These are phyloP conservation scores for Cotesia glomerata DNA, from an alignment of 1,140 invertebrate genomes.

Conservation along the genomic window DNA sequence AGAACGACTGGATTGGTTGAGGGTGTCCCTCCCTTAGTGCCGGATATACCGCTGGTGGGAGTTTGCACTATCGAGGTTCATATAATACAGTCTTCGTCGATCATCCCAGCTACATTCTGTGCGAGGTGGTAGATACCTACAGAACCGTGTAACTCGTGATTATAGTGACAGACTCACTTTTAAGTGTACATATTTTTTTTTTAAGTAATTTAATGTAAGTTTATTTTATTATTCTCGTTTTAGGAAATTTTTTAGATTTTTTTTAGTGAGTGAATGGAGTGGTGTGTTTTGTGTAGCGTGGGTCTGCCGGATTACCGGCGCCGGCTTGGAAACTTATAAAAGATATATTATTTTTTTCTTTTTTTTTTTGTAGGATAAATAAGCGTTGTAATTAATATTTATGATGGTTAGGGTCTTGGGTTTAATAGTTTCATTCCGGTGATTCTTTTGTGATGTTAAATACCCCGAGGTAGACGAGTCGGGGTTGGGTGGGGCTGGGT, in stretches of 20 bases:
- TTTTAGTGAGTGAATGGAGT: slow-evolving; percentile 35
- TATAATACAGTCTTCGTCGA: slow-evolving; percentile 57
- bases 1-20: slow-evolving; percentile 63
- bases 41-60: slow-evolving; percentile 43
- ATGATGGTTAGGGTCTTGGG: slow-evolving; percentile 19
- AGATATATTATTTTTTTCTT: background rate
- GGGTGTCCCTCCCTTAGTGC: slow-evolving; percentile 57
- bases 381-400: background rate
- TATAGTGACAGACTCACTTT: slow-evolving; percentile 26
- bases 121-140: slow-evolving; percentile 47
- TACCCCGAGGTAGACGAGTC: slow-evolving; percentile 33
- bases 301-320: background rate
- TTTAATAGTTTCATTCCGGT: background rate
- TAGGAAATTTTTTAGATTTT: background rate
- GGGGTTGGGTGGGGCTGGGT: slow-evolving; percentile 62
- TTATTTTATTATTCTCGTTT: background rate
- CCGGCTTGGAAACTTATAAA: no score
- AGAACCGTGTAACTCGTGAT: slow-evolving; percentile 20
- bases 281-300: background rate
- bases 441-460: background rate
- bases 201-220: slow-evolving; percentile 45
- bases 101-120: slow-evolving; percentile 53
- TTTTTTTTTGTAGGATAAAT: background rate
- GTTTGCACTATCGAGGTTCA: slow-evolving; percentile 44
- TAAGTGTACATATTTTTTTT: slow-evolving; percentile 57